phyloP scores from a whole-genome alignment of 2,797 vertebrate species.

The Monodelphis domestica region DNA sequence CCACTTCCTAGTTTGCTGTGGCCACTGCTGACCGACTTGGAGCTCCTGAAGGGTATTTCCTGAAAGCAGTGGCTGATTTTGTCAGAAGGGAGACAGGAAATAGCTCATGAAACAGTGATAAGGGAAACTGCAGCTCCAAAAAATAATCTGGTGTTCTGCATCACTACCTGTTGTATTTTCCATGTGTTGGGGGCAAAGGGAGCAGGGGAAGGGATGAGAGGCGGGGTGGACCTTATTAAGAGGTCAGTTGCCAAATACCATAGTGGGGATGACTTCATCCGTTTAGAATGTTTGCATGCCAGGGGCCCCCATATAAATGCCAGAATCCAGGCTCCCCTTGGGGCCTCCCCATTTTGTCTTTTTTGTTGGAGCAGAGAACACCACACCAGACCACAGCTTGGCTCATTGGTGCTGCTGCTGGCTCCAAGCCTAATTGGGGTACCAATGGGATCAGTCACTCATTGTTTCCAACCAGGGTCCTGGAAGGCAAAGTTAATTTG shows the following conservation, averaged over 20 bases:
- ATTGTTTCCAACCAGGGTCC: conserved; percentile 35
- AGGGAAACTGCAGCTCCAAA: conserved; percentile 66
- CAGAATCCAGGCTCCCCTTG: conserved; percentile 53
- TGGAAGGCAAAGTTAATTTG: conserved; percentile 59
- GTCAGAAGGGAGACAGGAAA: conserved; percentile 52
- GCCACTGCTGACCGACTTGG: conserved; percentile 63
- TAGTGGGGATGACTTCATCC: conserved; percentile 72
- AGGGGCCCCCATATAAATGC: conserved; percentile 62
- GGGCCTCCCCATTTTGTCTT: conserved; percentile 53
- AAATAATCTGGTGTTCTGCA: conserved; percentile 51
- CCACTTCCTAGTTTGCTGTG: conserved; percentile 2
- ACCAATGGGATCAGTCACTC: conserved; percentile 58
- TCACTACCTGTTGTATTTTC: conserved; percentile 59
- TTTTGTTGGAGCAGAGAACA: conserved; percentile 44
- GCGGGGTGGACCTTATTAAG: conserved; percentile 25
- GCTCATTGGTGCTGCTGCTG: conserved; percentile 58
- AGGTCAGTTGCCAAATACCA: conserved; percentile 45
- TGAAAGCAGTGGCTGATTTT: conserved; percentile 66
- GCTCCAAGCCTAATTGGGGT: conserved; percentile 68
- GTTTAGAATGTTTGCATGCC: conserved; percentile 66
- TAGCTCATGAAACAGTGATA: conserved; percentile 37
- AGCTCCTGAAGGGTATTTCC: conserved; percentile 65
- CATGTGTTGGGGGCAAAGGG: background rate
- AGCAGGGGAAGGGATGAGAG: conserved; percentile 2
- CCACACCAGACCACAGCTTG: conserved; percentile 20